phyloP scores from a whole-genome alignment of 2,113 vertebrate genomes.

The Scalopus aquaticus region DNA sequence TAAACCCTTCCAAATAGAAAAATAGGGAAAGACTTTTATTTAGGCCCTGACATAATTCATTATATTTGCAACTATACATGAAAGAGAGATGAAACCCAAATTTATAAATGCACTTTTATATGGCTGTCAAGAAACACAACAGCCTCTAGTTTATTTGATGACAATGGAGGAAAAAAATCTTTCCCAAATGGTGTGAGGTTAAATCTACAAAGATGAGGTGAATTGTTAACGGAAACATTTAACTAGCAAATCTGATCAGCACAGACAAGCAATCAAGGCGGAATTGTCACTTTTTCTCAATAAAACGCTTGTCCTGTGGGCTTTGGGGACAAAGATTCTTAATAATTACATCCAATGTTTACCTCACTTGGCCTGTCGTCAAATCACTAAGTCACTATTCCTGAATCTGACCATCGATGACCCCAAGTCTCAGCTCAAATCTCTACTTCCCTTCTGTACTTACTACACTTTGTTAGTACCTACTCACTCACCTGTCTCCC shows the following conservation, averaged over 20 bases:
- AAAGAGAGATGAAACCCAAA: slow-evolving; percentile 36
- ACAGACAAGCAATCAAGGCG: not conserved
- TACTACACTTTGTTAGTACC: not conserved
- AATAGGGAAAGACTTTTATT: slow-evolving; percentile 29
- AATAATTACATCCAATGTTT: slow-evolving; percentile 5
- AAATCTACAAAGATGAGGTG: slow-evolving; percentile 5
- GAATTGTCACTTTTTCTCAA: not conserved
- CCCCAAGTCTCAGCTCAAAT: not conserved
- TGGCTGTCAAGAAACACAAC: slow-evolving; percentile 21
- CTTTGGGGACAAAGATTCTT: slow-evolving; percentile 13
- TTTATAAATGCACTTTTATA: slow-evolving; percentile 37
- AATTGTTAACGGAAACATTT: slow-evolving; percentile 6
- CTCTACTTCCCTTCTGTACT: not conserved
- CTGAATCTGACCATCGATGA: not conserved
- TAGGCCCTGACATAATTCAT: slow-evolving; percentile 31
- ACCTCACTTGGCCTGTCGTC: not conserved
- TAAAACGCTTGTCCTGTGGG: not conserved
- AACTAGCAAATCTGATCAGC: not conserved
- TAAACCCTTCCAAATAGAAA: not conserved
- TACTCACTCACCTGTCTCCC: not conserved
- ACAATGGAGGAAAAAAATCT: not conserved
- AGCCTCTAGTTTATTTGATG: not conserved
- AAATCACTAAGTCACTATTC: not conserved
- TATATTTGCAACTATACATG: slow-evolving; percentile 51
- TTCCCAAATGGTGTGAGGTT: slow-evolving; percentile 16